Evolutionary conservation across 2,888 invertebrate genomes (phyloP).

Genomic region (Phaedon cochleariae): DNA sequence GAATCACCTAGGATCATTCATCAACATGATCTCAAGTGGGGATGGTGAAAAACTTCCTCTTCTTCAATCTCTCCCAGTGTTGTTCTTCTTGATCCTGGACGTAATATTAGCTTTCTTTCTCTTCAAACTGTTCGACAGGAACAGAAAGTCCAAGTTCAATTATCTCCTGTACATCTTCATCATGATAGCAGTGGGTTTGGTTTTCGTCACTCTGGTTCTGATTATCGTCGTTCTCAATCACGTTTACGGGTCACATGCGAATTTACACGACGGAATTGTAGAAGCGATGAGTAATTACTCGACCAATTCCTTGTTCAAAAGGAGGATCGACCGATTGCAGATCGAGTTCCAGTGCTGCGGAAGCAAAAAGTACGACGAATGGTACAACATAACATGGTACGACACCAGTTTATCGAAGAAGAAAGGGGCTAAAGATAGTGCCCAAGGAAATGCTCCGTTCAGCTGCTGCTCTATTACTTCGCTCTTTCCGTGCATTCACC

Average conservation of each 20-base stretch:
- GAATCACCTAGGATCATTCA: conserved; percentile 53
- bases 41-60: conserved; percentile 54
- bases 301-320: conserved; percentile 65
- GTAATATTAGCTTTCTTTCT: conserved; percentile 44
- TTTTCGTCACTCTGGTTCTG: conserved; percentile 44
- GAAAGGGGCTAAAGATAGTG: conserved; percentile 31
- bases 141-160: conserved; percentile 44
- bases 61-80: conserved; percentile 46
- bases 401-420: conserved; percentile 58
- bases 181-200: conserved; percentile 38
- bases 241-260: conserved; percentile 48
- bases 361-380: conserved; percentile 68
- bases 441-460: conserved; percentile 67
- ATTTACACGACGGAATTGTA: conserved; percentile 64
- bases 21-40: conserved; percentile 56
- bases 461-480: conserved; percentile 70
- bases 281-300: conserved; percentile 69
- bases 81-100: conserved; percentile 51
- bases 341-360: conserved; percentile 72
- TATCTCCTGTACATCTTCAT: conserved; percentile 46
- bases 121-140: conserved; percentile 46
- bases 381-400: conserved; percentile 71
- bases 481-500: conserved; percentile 69
- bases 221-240: conserved; percentile 50
- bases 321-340: conserved; percentile 68